Conservation (phyloP, 2,888 invertebrate genomes). For the Spisula subtruncata region DNA sequence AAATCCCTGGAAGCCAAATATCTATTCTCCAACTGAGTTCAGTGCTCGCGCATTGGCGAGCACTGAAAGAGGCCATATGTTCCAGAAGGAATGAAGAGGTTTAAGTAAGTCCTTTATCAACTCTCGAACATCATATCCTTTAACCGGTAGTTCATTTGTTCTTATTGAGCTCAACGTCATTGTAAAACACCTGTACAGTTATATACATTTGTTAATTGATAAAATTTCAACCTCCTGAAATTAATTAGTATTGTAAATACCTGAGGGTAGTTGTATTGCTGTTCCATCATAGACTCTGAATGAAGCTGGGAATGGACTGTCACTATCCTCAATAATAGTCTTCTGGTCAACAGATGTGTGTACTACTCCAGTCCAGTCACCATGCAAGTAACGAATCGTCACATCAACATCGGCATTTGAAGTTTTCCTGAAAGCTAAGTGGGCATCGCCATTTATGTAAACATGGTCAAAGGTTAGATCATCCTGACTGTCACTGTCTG, state of each 20-base stretch:
- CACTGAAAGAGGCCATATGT: too few species aligned
- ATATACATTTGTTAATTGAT: too few species aligned
- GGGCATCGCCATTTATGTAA: constrained; percentile 74
- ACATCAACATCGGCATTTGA: constrained; percentile 53
- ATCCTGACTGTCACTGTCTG: constrained; percentile 49
- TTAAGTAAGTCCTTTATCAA: too few species aligned
- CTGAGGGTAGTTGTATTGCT: constrained; percentile 71
- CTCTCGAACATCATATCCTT: too few species aligned
- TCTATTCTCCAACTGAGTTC: too few species aligned
- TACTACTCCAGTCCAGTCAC: constrained; percentile 79
- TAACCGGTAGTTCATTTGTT: too few species aligned
- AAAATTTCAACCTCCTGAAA: too few species aligned
- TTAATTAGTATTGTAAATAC: constrained; percentile 56
- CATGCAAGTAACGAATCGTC: constrained; percentile 72
- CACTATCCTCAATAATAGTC: constrained; percentile 70
- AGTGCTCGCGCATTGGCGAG: too few species aligned
- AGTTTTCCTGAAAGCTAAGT: constrained; percentile 74
- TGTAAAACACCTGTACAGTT: too few species aligned
- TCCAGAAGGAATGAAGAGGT: too few species aligned
- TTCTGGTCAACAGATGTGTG: constrained; percentile 74
- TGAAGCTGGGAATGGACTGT: constrained; percentile 77
- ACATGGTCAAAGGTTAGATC: constrained; percentile 72
- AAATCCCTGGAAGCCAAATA: too few species aligned
- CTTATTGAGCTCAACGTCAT: too few species aligned
- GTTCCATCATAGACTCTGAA: constrained; percentile 76